Evolutionary conservation across 2,113 vertebrate species (phyloP), one percentile per base, ranked within the genome.

Genomic region (Diphyllodes magnificus): DNA sequence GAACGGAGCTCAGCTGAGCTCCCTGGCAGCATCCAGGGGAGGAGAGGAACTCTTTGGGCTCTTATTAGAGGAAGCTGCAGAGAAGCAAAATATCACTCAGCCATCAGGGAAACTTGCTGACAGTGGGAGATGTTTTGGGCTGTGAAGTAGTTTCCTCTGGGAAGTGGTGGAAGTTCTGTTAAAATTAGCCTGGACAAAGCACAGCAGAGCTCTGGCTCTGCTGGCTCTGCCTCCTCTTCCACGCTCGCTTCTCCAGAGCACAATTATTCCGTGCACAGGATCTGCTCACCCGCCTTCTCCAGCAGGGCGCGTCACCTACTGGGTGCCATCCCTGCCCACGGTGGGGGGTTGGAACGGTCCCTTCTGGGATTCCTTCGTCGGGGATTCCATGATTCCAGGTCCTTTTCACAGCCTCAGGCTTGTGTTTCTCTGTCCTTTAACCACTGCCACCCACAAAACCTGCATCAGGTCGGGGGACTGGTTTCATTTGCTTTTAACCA

Each of bases 121-220:
- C 94, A 95, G 82, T 47, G 90, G 81, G 95, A 95, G 92, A 94
- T 42, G 80, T 75, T 28, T 76, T 76, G 90, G 93, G 94, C 93
- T 95, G 95, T 88, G 95, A 96, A 97, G 92, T 94, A 92, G 93
- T 76, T 96, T 97, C 95, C 95, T 97, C 68, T 78, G 88, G 96
- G 95, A 97, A 97, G 92, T 90, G 95, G 60, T 92, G 92, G 96
- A 97, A 96, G 69, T 70, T 96, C 80, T 96, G 94, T 93, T 95
- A 95, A 96, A 96, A 95, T 96, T 94, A 94, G 92, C 82, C 72
- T 1, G 79, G 75, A 71, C 80, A 45, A 81, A 90, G 69, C 76
- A 11, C 25, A 19, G n/a, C 56, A 24, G 92, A 86, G 82, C 75
- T 88, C 49, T 24, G 15, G 47, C 35, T 77, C 84, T 86, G 78